Evolutionary conservation across 2,888 invertebrate species (phyloP).

Genomic region (Neoitamus cyanurus): DNA sequence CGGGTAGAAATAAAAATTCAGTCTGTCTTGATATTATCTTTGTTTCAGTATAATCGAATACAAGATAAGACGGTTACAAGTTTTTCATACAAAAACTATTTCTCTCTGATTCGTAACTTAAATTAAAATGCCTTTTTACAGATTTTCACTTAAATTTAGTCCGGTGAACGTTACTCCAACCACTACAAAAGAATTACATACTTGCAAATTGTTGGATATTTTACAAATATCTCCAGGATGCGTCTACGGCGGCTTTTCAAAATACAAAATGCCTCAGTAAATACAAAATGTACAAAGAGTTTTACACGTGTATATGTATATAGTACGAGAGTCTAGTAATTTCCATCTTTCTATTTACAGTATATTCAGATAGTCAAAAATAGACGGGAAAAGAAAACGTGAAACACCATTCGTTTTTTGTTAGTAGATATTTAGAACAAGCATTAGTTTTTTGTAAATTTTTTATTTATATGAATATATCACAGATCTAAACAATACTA

Average conservation of each 20-base stretch:
- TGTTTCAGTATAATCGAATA: constrained; percentile 38
- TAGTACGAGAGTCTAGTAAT: constrained; percentile 14
- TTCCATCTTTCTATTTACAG: constrained; percentile 19
- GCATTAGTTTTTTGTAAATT: constrained; percentile 21
- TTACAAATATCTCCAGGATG: background rate
- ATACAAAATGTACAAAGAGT: constrained; percentile 45
- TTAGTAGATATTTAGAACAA: constrained; percentile 13
- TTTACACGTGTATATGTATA: constrained; percentile 30
- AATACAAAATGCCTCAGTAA: constrained; percentile 34
- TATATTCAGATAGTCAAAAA: constrained; percentile 34
- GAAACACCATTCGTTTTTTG: background rate
- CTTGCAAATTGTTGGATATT: background rate
- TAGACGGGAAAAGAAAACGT: background rate
- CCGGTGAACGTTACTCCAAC: background rate
- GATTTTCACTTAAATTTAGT: constrained; percentile 1
- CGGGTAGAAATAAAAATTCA: background rate
- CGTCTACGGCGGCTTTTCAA: background rate
- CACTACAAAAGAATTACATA: constrained; percentile 1
- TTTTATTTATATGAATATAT: background rate
- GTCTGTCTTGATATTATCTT: background rate
- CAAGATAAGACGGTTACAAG: constrained; percentile 40
- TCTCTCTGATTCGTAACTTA: background rate
- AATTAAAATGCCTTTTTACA: background rate
- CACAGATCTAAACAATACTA: constrained; percentile 42
- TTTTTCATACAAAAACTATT: constrained; percentile 41